phyloP scores from a whole-genome alignment of 2,113 vertebrate genomes.

The Tapirus terrestris region DNA sequence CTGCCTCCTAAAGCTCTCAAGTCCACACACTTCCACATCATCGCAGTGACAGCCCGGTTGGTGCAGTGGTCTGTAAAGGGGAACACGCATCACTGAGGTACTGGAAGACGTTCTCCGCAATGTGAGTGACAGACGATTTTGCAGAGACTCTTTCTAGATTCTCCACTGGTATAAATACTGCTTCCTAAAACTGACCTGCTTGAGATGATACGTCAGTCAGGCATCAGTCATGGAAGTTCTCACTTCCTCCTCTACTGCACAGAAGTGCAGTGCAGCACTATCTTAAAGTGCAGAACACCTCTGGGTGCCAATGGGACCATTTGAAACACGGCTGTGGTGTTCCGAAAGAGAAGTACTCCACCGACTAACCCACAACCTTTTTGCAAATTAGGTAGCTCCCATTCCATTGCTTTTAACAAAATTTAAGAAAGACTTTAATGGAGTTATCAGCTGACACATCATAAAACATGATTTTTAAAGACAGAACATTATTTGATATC shows the following conservation, averaged over 20 bases:
- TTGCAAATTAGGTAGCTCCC: neutral
- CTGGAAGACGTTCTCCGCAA: neutral
- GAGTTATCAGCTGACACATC: neutral
- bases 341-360: neutral
- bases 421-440: neutral
- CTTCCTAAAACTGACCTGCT: neutral
- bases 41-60: neutral
- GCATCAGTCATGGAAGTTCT: neutral
- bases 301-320: neutral
- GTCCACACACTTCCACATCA: neutral
- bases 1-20: neutral
- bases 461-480: constrained; percentile 17
- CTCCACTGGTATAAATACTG: neutral
- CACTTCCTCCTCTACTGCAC: neutral
- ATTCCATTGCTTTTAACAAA: neutral
- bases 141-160: neutral
- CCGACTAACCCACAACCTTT: neutral
- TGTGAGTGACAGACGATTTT: neutral
- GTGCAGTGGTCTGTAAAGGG: neutral
- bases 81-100: neutral
- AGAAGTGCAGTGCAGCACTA: neutral
- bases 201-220: neutral
- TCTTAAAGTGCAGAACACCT: neutral
- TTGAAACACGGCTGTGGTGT: neutral
- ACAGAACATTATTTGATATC: neutral